phyloP scores from a whole-genome alignment of 2,797 vertebrate species.

The Tokudaia muenninki region DNA sequence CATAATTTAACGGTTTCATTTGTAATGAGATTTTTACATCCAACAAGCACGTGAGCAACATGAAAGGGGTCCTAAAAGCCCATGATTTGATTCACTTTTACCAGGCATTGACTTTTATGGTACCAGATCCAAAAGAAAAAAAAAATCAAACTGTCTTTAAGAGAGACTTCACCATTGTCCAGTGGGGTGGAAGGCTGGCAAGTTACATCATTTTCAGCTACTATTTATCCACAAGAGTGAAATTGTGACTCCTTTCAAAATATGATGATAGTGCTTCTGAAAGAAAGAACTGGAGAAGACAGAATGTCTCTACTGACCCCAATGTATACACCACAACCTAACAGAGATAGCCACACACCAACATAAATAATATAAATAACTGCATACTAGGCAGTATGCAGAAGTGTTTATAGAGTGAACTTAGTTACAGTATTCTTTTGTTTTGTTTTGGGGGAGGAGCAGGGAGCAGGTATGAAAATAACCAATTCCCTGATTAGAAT shows the following conservation, averaged over 20 bases:
- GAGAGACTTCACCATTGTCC: not conserved
- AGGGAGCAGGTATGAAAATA: not conserved
- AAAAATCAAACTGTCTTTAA: not conserved
- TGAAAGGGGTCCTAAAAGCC: slow-evolving; percentile 33
- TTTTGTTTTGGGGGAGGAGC: not conserved
- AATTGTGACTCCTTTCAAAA: slow-evolving; percentile 49
- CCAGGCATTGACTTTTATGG: slow-evolving; percentile 56
- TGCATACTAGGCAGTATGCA: not conserved
- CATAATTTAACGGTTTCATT: slow-evolving; percentile 68
- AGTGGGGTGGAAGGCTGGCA: not conserved
- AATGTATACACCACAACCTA: not conserved
- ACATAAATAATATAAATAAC: not conserved
- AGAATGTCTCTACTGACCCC: not conserved
- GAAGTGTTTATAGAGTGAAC: not conserved
- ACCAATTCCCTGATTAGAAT: slow-evolving; percentile 15
- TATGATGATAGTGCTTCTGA: not conserved
- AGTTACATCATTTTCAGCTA: not conserved
- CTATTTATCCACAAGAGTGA: slow-evolving; percentile 17
- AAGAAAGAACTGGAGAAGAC: not conserved
- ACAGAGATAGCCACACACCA: not conserved
- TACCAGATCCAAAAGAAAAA: slow-evolving; percentile 9
- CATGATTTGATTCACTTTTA: slow-evolving; percentile 51
- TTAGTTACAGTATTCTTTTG: not conserved
- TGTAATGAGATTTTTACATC: slow-evolving; percentile 69
- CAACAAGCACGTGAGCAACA: slow-evolving; percentile 41